Evolutionary conservation across 1,140 invertebrate genomes (phyloP).

Genomic region (Zaprionus ornatus): DNA sequence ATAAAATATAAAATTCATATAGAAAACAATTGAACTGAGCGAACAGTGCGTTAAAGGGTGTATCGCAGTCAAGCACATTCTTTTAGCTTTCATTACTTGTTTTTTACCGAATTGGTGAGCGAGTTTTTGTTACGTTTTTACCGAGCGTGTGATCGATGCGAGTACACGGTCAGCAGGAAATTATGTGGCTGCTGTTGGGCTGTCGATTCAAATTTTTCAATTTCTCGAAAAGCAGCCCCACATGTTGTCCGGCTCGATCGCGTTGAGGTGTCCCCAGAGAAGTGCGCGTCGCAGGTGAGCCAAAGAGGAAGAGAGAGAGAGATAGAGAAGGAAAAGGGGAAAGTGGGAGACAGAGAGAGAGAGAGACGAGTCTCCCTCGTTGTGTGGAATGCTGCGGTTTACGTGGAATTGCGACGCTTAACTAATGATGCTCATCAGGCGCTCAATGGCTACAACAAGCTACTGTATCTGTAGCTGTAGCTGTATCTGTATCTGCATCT

Average conservation of each 20-base stretch:
- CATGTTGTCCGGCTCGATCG: constrained; percentile 61
- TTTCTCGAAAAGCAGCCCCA: constrained; percentile 47
- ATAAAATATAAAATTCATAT: too few relatives aligned
- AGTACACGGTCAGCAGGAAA: constrained; percentile 66
- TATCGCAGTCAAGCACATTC: too few relatives aligned
- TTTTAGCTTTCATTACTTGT: neutral
- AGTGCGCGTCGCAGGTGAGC: constrained; percentile 61
- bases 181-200: constrained; percentile 57
- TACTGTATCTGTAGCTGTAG: constrained; percentile 61
- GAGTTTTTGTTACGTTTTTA: neutral
- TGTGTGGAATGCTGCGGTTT: constrained; percentile 50
- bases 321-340: too few relatives aligned
- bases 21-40: too few relatives aligned
- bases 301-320: too few relatives aligned
- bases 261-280: constrained; percentile 66
- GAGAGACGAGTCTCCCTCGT: neutral
- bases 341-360: too few relatives aligned
- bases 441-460: constrained; percentile 56
- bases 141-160: constrained; percentile 67
- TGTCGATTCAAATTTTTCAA: constrained; percentile 78
- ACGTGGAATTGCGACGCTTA: constrained; percentile 81
- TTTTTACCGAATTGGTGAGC: neutral
- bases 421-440: constrained; percentile 83
- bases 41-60: too few relatives aligned
- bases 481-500: constrained; percentile 26